Evolutionary conservation across 2,888 invertebrate genomes (phyloP).

Genomic region (Coecobrya sp.): DNA sequence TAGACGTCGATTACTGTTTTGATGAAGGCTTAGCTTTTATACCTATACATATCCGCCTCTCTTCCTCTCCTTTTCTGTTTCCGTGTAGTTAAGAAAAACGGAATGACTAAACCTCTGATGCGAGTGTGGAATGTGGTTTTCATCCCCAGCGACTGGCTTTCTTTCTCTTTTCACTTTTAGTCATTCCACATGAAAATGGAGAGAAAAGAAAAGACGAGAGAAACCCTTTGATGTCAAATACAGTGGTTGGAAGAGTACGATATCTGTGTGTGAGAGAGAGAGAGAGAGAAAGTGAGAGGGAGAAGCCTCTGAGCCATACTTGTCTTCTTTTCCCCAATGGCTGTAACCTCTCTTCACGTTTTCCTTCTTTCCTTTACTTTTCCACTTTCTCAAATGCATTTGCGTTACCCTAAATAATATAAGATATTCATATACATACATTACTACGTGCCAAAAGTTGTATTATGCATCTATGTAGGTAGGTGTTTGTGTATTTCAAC

Average conservation of each 20-base stretch:
- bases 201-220: conserved; percentile 82
- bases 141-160: conserved; percentile 78
- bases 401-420: conserved; percentile 21
- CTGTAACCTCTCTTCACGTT: conserved; percentile 73
- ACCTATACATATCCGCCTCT: not conserved
- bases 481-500: not conserved
- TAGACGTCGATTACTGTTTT: conserved; percentile 65
- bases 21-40: conserved; percentile 54
- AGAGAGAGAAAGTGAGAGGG: conserved; percentile 62
- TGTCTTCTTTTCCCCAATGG: conserved; percentile 78
- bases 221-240: conserved; percentile 86
- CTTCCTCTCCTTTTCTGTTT: conserved; percentile 21
- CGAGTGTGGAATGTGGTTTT: conserved; percentile 82
- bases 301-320: conserved; percentile 78
- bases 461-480: not conserved
- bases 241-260: conserved; percentile 80
- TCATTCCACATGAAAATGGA: conserved; percentile 76
- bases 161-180: conserved; percentile 78
- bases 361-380: conserved; percentile 48
- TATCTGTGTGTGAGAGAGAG: conserved; percentile 59
- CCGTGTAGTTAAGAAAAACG: conserved; percentile 68
- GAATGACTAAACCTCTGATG: conserved; percentile 76
- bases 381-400: conserved; percentile 57
- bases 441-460: not conserved
- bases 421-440: not conserved